These are phyloP conservation scores for Drosophila neonasuta DNA, from an alignment of 2,888 invertebrate species.

Conservation along the genomic window DNA sequence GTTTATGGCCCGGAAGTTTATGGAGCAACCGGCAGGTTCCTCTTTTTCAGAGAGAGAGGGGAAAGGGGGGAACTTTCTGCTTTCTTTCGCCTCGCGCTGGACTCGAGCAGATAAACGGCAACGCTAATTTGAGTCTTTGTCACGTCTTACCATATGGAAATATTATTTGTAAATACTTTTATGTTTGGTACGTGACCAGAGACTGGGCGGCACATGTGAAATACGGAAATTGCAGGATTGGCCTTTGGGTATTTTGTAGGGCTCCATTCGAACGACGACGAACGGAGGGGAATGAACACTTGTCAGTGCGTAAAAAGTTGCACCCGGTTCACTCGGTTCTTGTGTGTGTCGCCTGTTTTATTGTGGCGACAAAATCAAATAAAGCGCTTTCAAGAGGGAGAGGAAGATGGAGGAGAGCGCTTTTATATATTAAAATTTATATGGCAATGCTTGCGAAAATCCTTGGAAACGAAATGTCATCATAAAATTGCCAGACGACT, in stretches of 20 bases:
- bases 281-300: conserved; percentile 28
- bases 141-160: conserved; percentile 81
- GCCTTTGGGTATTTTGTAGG: conserved; percentile 26
- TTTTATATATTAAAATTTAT: conserved; percentile 74
- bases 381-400: conserved; percentile 57
- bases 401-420: conserved; percentile 22
- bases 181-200: conserved; percentile 78
- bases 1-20: conserved; percentile 72
- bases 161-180: conserved; percentile 81
- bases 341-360: conserved; percentile 48
- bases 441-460: conserved; percentile 69
- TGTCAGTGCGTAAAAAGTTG: conserved; percentile 61
- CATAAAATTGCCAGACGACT: conserved; percentile 77
- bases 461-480: conserved; percentile 76
- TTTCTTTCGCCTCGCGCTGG: conserved; percentile 26
- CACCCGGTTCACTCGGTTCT: conserved; percentile 27
- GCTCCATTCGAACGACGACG: neutral
- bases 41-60: conserved; percentile 13
- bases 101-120: conserved; percentile 71
- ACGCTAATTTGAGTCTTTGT: conserved; percentile 81
- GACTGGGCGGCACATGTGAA: conserved; percentile 65
- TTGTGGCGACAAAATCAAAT: conserved; percentile 78
- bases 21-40: conserved; percentile 59
- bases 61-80: conserved; percentile 24
- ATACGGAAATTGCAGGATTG: conserved; percentile 44